These are phyloP conservation scores for Lysandra coridon DNA, from an alignment of 2,888 invertebrate genomes.

Conservation along the genomic window DNA sequence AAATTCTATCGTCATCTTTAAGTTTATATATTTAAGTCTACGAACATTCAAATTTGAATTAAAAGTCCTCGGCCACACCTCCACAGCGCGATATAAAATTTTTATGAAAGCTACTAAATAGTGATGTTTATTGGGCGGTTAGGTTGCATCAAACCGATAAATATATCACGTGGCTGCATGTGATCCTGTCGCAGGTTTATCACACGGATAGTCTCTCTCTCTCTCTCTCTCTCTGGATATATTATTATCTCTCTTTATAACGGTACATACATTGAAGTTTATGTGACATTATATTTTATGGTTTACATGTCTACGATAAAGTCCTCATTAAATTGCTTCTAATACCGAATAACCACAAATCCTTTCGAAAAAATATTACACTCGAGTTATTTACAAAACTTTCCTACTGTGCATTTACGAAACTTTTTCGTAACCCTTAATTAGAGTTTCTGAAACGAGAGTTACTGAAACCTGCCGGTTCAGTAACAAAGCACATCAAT, in stretches of 20 bases:
- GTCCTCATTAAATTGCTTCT: background rate
- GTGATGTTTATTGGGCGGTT: constrained; percentile 69
- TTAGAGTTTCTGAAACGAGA: constrained; percentile 32
- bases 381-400: background rate
- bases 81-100: constrained; percentile 55
- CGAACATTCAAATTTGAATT: too few relatives aligned
- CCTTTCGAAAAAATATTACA: background rate
- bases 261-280: background rate
- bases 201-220: background rate
- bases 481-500: constrained; percentile 57
- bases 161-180: constrained; percentile 60
- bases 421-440: constrained; percentile 34
- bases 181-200: constrained; percentile 46
- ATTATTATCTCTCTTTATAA: background rate
- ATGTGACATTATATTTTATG: constrained; percentile 2
- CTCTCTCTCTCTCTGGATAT: background rate
- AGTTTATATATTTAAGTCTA: too few relatives aligned
- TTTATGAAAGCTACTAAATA: constrained; percentile 73
- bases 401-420: background rate
- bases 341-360: background rate
- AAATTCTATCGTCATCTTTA: too few relatives aligned
- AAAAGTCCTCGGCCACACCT: constrained; percentile 49
- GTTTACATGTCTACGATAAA: background rate
- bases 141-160: constrained; percentile 64
- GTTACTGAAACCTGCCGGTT: constrained; percentile 32